Base-by-base conservation (phyloP, 92 coral and sea anemone species). In the Parazoanthus atlanticus region DNA sequence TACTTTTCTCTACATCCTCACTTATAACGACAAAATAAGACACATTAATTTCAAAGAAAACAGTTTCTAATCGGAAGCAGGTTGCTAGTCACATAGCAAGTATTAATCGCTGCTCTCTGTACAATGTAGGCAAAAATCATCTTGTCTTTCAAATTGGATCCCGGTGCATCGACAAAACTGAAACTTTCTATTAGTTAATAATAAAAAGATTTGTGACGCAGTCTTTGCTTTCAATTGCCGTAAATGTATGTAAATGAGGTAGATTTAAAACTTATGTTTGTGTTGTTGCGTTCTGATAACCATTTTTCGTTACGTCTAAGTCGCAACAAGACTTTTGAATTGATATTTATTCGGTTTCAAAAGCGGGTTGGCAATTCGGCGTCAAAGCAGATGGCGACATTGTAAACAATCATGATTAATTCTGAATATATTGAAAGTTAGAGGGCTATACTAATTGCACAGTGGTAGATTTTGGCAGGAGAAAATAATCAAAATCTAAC, bases 401-500 rank as follows among this genome's bases (percentile, higher is more conserved):
- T 65, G 86, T 84, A 84, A 84, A 84, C 78, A 82, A 46, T 41
- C 15, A 15, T 19, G 67, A 49, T 46, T 43, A 16, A 80, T 58
- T 25, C 34, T 49, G 78, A 43, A 70, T 69, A 69, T 84, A 69
- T 84, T 72, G 46, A 41, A 30, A n/a, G 84, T 17, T 54, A 30
- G 34, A 34, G 21, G 26, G 28, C 26, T 29, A 15, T 66, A 41
- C 78, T 84, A 84, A 84, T 84, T 47, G 87, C 87, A 43, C 87
- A 38, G 79, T 70, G 87, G 79, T 72, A 6, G 87, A 84, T 70
- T 84, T 43, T 69, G 41, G 66, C 40, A 40, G 87, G 25, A 84
- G 7, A 40, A 43, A 52, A 84, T 70, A 84, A 84, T 84, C 78
- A 84, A 70, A 84, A 84, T 26, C 77, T 84, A 84, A 84, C 86